A percentile compares a stretch with the other conserved stretches of the same genome.
These are phyloP conservation scores for Agonopterix subpropinquella DNA, from an alignment of 2,888 invertebrate species.

Conservation along the genomic window DNA sequence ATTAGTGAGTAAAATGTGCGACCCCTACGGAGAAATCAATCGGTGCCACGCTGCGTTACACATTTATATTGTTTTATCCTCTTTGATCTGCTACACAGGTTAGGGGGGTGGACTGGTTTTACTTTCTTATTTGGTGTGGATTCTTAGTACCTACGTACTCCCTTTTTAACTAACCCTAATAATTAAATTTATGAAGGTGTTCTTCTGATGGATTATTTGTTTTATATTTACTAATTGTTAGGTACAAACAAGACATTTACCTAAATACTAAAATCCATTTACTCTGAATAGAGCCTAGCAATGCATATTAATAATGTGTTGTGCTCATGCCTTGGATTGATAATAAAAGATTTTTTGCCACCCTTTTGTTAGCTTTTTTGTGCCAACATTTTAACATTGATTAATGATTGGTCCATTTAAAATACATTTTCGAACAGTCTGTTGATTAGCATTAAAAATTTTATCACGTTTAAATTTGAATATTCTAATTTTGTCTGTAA, in stretches of 20 bases:
- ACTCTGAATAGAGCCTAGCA: too few species aligned
- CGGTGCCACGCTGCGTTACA: constrained; percentile 37
- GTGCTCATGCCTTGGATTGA: constrained; percentile 23
- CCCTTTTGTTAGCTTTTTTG: constrained; percentile 43
- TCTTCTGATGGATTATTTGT: too few species aligned
- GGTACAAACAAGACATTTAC: too few species aligned
- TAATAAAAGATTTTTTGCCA: constrained; percentile 42
- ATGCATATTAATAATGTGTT: constrained; percentile 22
- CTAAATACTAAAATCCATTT: too few species aligned
- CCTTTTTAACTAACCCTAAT: too few species aligned
- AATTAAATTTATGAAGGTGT: too few species aligned
- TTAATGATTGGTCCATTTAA: constrained; percentile 44
- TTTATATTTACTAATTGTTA: too few species aligned
- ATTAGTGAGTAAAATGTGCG: constrained; percentile 27
- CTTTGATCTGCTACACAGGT: constrained; percentile 21
- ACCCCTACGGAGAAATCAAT: constrained; percentile 48
- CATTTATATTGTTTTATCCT: constrained; percentile 42
- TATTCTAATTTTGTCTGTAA: constrained; percentile 3
- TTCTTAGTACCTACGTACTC: too few species aligned
- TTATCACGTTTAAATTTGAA: constrained; percentile 1
- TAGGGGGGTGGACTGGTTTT: constrained; percentile 2
- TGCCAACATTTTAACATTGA: constrained; percentile 45
- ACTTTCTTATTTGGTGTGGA: neutral
- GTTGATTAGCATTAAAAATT: constrained; percentile 12
- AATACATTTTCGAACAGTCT: constrained; percentile 22